These are phyloP conservation scores for Myxocyprinus asiaticus DNA, from an alignment of 2,113 vertebrate species.

Conservation along the genomic window DNA sequence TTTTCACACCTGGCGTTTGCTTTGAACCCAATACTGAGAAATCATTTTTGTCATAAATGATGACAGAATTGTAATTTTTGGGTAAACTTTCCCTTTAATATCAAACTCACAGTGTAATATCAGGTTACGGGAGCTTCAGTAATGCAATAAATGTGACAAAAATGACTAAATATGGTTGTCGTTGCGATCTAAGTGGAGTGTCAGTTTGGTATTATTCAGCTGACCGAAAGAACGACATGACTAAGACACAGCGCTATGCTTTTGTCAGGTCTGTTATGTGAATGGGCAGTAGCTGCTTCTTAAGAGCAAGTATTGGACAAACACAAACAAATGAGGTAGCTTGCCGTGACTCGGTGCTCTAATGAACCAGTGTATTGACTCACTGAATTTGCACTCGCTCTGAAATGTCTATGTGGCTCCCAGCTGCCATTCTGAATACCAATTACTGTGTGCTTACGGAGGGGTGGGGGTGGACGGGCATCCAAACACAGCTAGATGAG, in stretches of 20 bases:
- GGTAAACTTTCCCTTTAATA: neutral
- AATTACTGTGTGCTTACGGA: slow-evolving; percentile 75
- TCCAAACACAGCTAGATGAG: no score
- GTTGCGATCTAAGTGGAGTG: neutral
- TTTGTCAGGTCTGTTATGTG: slow-evolving; percentile 70
- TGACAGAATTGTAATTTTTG: no score
- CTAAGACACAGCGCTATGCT: slow-evolving; percentile 17
- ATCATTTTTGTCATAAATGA: no score
- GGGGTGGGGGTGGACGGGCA: slow-evolving; percentile 57
- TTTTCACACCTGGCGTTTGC: no score
- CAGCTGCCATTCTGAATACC: slow-evolving; percentile 82
- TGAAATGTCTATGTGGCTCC: slow-evolving; percentile 78
- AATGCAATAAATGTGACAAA: neutral
- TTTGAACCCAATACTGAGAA: no score
- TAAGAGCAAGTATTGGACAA: slow-evolving; percentile 82
- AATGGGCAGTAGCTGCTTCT: slow-evolving; percentile 70
- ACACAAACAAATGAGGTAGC: slow-evolving; percentile 82
- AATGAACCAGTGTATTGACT: slow-evolving; percentile 84
- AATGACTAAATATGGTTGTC: neutral
- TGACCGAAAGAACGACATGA: slow-evolving; percentile 1
- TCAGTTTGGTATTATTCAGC: slow-evolving; percentile 9
- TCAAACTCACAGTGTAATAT: neutral
- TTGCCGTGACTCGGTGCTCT: slow-evolving; percentile 81
- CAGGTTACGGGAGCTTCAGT: no score
- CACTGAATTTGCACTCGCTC: slow-evolving; percentile 73